Conservation (phyloP, 2,888 invertebrate species). For the Drosophila paracracens region DNA sequence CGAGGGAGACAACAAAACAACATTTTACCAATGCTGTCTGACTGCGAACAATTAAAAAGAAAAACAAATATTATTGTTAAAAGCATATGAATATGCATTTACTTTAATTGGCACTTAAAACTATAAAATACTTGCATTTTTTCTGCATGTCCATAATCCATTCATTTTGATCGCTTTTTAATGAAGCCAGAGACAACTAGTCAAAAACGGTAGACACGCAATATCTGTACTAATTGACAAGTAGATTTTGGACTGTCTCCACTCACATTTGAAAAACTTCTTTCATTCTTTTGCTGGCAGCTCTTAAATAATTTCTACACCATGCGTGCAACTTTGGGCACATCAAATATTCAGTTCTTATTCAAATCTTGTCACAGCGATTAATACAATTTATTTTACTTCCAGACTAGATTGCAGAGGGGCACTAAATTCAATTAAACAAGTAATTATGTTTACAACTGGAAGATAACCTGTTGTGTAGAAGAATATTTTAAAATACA, state of each 20-base stretch:
- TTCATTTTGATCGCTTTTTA: conserved; percentile 6
- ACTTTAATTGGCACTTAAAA: conserved; percentile 56
- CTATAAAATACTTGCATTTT: conserved; percentile 49
- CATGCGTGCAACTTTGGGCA: neutral
- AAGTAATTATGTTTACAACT: no score
- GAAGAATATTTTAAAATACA: neutral
- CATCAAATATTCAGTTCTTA: conserved; percentile 5
- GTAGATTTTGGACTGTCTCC: neutral
- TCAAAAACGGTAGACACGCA: conserved; percentile 10
- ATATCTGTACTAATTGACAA: neutral
- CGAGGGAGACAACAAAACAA: conserved; percentile 29
- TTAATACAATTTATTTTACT: neutral
- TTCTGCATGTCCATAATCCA: conserved; percentile 51
- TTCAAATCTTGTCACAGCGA: neutral
- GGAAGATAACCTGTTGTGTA: neutral
- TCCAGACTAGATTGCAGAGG: neutral
- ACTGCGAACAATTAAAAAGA: conserved; percentile 61
- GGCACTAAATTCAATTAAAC: neutral
- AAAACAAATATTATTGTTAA: conserved; percentile 50
- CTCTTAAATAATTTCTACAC: neutral
- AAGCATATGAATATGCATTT: conserved; percentile 37
- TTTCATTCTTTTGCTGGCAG: neutral
- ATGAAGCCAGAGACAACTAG: conserved; percentile 11
- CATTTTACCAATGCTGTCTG: conserved; percentile 39
- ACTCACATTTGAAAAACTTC: conserved; percentile 7